phyloP scores from a whole-genome alignment of 2,888 invertebrate species.

The Resseliella maxima region DNA sequence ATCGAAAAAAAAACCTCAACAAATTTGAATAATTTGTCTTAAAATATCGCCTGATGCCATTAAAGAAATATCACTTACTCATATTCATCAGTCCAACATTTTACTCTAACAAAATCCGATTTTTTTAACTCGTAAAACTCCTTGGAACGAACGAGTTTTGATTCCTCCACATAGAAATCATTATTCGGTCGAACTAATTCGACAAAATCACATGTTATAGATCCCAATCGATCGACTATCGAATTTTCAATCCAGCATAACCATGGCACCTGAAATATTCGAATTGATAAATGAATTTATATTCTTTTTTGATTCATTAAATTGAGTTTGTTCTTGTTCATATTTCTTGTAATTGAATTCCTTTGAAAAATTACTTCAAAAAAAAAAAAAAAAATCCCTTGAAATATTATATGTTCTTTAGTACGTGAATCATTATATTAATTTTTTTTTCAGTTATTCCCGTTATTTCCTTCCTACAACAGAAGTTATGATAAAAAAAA shows the following conservation, averaged over 20 bases:
- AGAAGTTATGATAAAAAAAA: no score
- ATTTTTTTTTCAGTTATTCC: no score
- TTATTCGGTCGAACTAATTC: slow-evolving; percentile 76
- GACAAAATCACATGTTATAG: slow-evolving; percentile 71
- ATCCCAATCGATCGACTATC: slow-evolving; percentile 63
- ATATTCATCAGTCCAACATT: slow-evolving; percentile 69
- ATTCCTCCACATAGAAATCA: slow-evolving; percentile 73
- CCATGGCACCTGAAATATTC: slow-evolving; percentile 60
- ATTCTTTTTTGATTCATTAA: not conserved
- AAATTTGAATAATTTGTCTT: not conserved
- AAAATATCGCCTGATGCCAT: slow-evolving; percentile 63
- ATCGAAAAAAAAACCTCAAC: not conserved
- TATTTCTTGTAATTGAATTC: no score
- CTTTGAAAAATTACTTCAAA: no score
- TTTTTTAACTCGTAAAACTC: slow-evolving; percentile 73
- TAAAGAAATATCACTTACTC: slow-evolving; percentile 36
- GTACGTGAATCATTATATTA: no score
- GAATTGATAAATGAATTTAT: slow-evolving; percentile 61
- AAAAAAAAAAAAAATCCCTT: no score
- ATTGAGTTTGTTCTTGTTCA: not conserved
- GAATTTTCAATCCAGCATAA: slow-evolving; percentile 66
- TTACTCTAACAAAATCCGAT: slow-evolving; percentile 80
- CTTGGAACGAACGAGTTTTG: slow-evolving; percentile 69
- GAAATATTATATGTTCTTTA: no score
- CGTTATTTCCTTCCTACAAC: no score